A percentile compares a stretch with the other conserved stretches of the same genome.
Conservation (phyloP, 37 sponge, comb jelly and placozoan genomes). For the Chondrosia reniformis region DNA sequence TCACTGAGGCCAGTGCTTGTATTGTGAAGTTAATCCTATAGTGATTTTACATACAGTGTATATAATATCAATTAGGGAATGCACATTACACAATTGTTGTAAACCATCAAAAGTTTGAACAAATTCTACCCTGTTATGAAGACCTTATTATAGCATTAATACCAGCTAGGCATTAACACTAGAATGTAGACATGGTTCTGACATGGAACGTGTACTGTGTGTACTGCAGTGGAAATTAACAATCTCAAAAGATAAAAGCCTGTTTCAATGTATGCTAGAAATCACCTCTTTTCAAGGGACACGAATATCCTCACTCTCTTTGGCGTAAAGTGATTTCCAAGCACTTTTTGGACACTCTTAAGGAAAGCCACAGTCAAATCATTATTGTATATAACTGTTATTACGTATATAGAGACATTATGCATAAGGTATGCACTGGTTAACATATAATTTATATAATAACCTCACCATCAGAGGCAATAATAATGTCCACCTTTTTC, state of each 20-base stretch:
- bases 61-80: too few relatives aligned
- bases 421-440: too few relatives aligned
- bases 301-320: neutral
- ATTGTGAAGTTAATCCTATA: slow-evolving; percentile 33
- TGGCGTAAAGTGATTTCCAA: neutral
- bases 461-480: slow-evolving; percentile 36
- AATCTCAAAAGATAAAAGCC: too few relatives aligned
- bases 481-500: slow-evolving; percentile 15
- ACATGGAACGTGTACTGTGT: neutral
- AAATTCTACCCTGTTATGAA: too few relatives aligned
- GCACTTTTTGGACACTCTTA: neutral
- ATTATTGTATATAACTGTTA: slow-evolving; percentile 21
- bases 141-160: too few relatives aligned
- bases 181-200: neutral
- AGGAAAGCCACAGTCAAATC: slow-evolving; percentile 8
- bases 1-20: slow-evolving; percentile 14
- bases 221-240: neutral
- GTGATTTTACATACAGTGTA: too few relatives aligned
- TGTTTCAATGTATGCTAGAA: too few relatives aligned
- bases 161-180: neutral
- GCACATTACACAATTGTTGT: too few relatives aligned
- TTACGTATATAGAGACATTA: too few relatives aligned
- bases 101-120: too few relatives aligned
- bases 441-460: too few relatives aligned
- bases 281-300: slow-evolving; percentile 4